These are phyloP conservation scores for Cephonodes hylas DNA, from an alignment of 2,888 invertebrate genomes.

Conservation along the genomic window DNA sequence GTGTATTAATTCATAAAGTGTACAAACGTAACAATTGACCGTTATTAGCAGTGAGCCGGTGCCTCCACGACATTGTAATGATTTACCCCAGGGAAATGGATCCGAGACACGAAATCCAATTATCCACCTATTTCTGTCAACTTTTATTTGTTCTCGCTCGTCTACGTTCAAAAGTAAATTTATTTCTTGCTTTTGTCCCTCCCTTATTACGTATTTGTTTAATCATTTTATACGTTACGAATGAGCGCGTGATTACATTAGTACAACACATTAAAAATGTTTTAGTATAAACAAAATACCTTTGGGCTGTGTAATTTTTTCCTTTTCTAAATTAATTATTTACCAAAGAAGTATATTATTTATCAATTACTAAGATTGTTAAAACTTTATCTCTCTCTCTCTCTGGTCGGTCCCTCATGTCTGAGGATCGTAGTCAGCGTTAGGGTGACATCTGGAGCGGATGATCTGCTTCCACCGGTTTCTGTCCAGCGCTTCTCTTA, in stretches of 20 bases:
- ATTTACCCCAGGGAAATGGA: conserved; percentile 53
- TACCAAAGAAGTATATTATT: too few species aligned
- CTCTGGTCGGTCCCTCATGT: too few species aligned
- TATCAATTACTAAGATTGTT: too few species aligned
- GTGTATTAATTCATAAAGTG: conserved; percentile 14
- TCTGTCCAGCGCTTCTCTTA: too few species aligned
- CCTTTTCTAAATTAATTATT: too few species aligned
- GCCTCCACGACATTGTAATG: conserved; percentile 41
- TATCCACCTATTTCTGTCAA: conserved; percentile 55
- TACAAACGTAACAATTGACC: conserved; percentile 20
- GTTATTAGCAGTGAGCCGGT: conserved; percentile 37
- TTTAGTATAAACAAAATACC: not conserved
- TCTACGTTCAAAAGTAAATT: conserved; percentile 21
- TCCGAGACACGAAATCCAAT: conserved; percentile 54
- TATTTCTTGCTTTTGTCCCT: conserved; percentile 4
- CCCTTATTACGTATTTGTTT: not conserved
- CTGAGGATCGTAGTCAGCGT: too few species aligned
- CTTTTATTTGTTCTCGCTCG: conserved; percentile 44
- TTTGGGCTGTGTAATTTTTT: not conserved
- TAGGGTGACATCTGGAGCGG: too few species aligned
- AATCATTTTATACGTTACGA: not conserved
- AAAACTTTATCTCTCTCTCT: too few species aligned
- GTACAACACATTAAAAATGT: not conserved
- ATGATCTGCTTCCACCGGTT: too few species aligned
- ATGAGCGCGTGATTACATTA: not conserved